Conservation (phyloP, 2,797 vertebrate genomes). For the Cuniculus paca region DNA sequence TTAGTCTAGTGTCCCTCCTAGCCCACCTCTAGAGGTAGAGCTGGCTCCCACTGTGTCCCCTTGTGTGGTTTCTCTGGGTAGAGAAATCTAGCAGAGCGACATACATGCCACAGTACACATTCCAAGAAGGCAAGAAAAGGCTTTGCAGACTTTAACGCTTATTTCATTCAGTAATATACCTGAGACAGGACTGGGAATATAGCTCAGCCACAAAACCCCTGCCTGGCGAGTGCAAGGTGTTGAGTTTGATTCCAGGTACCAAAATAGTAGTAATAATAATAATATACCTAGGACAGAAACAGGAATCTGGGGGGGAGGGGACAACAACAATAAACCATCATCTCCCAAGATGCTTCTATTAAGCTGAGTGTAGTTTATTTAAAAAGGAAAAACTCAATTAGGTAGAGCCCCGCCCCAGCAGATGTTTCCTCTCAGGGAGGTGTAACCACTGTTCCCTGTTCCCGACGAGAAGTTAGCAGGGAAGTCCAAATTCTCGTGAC, state of each 20-base stretch:
- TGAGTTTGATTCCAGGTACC: too few species aligned
- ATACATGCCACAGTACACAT: not conserved
- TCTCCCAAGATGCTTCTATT: not conserved
- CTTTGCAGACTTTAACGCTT: not conserved
- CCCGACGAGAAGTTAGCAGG: not conserved
- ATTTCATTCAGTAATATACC: not conserved
- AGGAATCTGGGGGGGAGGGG: not conserved
- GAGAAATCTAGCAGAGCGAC: not conserved
- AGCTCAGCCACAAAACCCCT: too few species aligned
- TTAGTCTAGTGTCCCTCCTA: not conserved
- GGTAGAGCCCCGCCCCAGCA: not conserved
- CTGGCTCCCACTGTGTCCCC: not conserved
- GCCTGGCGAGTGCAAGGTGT: too few species aligned
- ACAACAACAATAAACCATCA: not conserved
- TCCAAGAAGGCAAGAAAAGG: not conserved
- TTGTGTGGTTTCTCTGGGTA: not conserved
- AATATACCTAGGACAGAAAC: not conserved
- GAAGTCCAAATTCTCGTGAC: slow-evolving; percentile 23
- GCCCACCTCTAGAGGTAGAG: not conserved
- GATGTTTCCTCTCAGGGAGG: slow-evolving; percentile 38
- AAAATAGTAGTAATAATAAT: too few species aligned
- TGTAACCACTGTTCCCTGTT: not conserved
- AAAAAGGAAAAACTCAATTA: slow-evolving; percentile 6
- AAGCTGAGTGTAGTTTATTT: slow-evolving; percentile 20
- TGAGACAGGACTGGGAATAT: too few species aligned